phyloP scores from a whole-genome alignment of 2,113 vertebrate genomes.

The Percina caprodes region DNA sequence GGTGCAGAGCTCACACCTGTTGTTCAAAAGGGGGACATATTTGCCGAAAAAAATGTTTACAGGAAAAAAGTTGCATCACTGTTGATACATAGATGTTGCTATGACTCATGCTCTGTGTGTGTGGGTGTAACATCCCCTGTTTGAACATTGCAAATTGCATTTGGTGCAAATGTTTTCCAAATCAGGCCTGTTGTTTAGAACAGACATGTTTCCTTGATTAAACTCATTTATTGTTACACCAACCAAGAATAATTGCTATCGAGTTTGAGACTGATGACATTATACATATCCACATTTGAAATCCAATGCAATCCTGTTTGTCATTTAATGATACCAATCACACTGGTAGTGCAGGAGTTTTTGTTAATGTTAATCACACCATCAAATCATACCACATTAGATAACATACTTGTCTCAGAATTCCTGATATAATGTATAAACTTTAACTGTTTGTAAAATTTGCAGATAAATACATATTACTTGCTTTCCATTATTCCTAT shows the following conservation, averaged over 20 bases:
- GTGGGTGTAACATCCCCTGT: slow-evolving; percentile 53
- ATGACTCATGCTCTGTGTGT: slow-evolving; percentile 52
- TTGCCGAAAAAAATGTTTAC: slow-evolving; percentile 46
- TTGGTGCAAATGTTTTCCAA: slow-evolving; percentile 62
- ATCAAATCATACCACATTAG: not conserved
- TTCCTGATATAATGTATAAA: not conserved
- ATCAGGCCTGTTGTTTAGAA: slow-evolving; percentile 51
- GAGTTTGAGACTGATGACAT: slow-evolving; percentile 40
- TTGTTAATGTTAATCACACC: not conserved
- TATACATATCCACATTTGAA: slow-evolving; percentile 2
- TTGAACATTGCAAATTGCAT: slow-evolving; percentile 51
- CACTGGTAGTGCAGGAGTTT: not conserved
- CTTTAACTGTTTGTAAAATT: not conserved
- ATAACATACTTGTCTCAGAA: not conserved
- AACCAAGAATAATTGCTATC: slow-evolving; percentile 35
- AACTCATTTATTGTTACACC: slow-evolving; percentile 37
- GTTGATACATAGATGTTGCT: slow-evolving; percentile 32
- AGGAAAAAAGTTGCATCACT: slow-evolving; percentile 49
- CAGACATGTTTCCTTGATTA: slow-evolving; percentile 37
- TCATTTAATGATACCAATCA: slow-evolving; percentile 18
- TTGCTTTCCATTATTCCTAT: slow-evolving; percentile 7
- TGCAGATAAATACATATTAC: not conserved
- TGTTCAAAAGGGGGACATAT: slow-evolving; percentile 55
- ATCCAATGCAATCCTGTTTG: slow-evolving; percentile 10
- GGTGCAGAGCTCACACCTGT: slow-evolving; percentile 65